A percentile compares a stretch with the other conserved stretches of the same genome.
phyloP scores from a whole-genome alignment of 2,888 invertebrate genomes.

The Nemoura dubitans region DNA sequence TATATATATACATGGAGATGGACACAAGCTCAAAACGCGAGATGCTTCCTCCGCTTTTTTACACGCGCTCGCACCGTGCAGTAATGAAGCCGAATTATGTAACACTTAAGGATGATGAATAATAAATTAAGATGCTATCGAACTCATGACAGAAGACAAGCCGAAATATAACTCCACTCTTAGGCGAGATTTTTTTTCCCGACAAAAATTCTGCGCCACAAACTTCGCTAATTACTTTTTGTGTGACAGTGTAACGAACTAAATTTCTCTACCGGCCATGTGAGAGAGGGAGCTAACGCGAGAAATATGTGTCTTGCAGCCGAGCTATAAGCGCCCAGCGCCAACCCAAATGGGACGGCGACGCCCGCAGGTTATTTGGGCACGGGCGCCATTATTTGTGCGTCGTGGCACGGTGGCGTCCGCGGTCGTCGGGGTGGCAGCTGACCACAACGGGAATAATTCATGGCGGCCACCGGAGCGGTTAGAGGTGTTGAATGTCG shows the following conservation, averaged over 20 bases:
- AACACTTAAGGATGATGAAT: background rate
- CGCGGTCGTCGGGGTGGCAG: background rate
- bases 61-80: background rate
- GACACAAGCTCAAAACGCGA: background rate
- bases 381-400: conserved; percentile 4
- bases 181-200: background rate
- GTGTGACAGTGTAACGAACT: background rate
- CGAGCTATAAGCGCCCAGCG: background rate
- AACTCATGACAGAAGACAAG: background rate
- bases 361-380: background rate
- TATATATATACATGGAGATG: background rate
- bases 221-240: background rate
- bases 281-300: background rate
- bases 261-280: no score
- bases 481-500: conserved; percentile 7
- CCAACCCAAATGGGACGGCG: background rate
- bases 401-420: background rate
- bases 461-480: background rate
- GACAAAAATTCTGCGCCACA: background rate
- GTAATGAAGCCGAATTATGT: background rate
- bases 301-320: background rate
- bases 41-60: background rate
- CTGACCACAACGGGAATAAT: conserved; percentile 1
- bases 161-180: background rate
- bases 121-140: background rate